Evolutionary conservation across 2,888 invertebrate genomes (phyloP).

Genomic region (Tetanocera ferruginea): DNA sequence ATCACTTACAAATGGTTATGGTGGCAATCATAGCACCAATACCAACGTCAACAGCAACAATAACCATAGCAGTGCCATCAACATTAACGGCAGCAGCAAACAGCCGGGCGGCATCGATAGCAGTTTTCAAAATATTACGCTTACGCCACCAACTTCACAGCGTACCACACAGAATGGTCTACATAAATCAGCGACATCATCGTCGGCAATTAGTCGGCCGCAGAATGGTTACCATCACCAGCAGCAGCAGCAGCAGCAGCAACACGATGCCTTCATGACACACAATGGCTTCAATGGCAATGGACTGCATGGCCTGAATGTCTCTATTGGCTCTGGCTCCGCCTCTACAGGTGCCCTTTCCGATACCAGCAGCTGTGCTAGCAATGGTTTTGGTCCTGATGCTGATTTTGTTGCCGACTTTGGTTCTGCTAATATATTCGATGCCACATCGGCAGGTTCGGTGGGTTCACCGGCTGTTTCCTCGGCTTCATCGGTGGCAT

Average conservation of each 20-base stretch:
- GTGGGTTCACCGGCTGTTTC: constrained; percentile 59
- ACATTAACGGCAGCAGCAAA: constrained; percentile 39
- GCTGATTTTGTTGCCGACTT: constrained; percentile 80
- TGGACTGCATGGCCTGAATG: constrained; percentile 60
- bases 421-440: constrained; percentile 79
- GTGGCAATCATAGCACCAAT: constrained; percentile 39
- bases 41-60: constrained; percentile 39
- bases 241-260: constrained; percentile 41
- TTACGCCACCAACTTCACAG: constrained; percentile 67
- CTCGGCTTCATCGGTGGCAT: constrained; percentile 54
- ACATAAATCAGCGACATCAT: constrained; percentile 58
- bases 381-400: constrained; percentile 68
- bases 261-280: constrained; percentile 47
- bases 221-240: constrained; percentile 56
- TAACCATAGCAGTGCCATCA: constrained; percentile 44
- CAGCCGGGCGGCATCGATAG: constrained; percentile 50
- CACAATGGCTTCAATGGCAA: constrained; percentile 40
- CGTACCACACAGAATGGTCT: constrained; percentile 65
- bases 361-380: constrained; percentile 66
- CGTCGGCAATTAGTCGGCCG: constrained; percentile 66
- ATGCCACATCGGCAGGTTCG: constrained; percentile 71
- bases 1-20: constrained; percentile 33
- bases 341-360: constrained; percentile 62
- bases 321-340: constrained; percentile 55
- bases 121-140: constrained; percentile 63